These are phyloP conservation scores for Ptychadena robeensis DNA, from an alignment of 2,797 vertebrate genomes.

Conservation along the genomic window DNA sequence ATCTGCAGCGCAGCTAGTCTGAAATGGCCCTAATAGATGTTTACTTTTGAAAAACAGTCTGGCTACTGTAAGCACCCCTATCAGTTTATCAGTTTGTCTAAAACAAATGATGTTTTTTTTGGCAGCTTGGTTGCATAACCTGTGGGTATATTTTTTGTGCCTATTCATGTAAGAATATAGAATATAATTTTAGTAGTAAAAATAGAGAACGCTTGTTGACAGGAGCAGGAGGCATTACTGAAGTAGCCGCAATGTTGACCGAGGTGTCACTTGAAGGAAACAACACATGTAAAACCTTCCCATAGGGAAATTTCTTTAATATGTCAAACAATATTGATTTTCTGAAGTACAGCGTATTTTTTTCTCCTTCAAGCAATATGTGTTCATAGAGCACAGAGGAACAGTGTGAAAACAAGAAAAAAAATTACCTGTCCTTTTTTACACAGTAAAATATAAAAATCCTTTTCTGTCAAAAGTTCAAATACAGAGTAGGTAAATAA, in stretches of 20 bases:
- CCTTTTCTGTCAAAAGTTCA: too few species aligned
- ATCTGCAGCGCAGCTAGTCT: too few species aligned
- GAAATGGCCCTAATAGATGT: too few species aligned
- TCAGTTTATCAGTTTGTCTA: too few species aligned
- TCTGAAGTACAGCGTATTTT: neutral
- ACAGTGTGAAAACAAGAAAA: neutral
- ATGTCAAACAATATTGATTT: conserved; percentile 26
- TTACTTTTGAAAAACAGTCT: too few species aligned
- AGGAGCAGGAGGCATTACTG: neutral
- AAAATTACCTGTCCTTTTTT: neutral
- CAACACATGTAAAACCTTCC: conserved; percentile 1
- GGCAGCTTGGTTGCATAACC: too few species aligned
- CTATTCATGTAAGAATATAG: too few species aligned
- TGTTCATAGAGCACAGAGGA: neutral
- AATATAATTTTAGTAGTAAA: too few species aligned
- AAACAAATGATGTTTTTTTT: too few species aligned
- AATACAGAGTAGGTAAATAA: neutral
- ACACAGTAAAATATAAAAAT: neutral
- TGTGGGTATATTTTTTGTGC: too few species aligned
- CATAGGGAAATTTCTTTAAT: neutral
- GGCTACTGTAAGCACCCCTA: too few species aligned
- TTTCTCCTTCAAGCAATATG: conserved; percentile 1
- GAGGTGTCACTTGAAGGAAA: neutral
- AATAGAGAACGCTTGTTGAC: neutral
- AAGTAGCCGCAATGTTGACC: neutral